Conservation (phyloP, 2,888 invertebrate genomes). For the Drosophila prolongata region DNA sequence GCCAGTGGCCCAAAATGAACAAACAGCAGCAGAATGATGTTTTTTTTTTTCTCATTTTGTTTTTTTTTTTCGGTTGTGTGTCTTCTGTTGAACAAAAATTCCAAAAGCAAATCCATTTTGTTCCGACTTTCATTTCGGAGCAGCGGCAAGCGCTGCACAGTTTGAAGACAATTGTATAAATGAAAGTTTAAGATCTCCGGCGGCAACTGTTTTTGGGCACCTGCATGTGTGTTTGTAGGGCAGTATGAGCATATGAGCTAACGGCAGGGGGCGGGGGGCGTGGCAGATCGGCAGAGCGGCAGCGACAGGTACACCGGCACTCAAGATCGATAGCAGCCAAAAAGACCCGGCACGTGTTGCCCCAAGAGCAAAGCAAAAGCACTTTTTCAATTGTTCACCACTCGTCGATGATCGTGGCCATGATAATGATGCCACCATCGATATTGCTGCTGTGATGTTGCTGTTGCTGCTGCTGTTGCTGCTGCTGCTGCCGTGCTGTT, state of each 20-base stretch:
- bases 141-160: slow-evolving; percentile 75
- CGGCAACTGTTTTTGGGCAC: slow-evolving; percentile 41
- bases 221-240: slow-evolving; percentile 74
- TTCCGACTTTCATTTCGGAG: slow-evolving; percentile 81
- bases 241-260: slow-evolving; percentile 67
- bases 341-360: slow-evolving; percentile 70
- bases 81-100: slow-evolving; percentile 68
- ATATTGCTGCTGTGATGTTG: slow-evolving; percentile 32
- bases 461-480: not conserved
- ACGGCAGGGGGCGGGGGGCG: slow-evolving; percentile 46
- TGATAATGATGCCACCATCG: slow-evolving; percentile 34
- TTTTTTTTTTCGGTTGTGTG: slow-evolving; percentile 43
- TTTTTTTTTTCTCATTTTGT: slow-evolving; percentile 31
- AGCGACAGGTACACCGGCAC: slow-evolving; percentile 52
- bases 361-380: slow-evolving; percentile 68
- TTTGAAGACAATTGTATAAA: slow-evolving; percentile 80
- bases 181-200: slow-evolving; percentile 78
- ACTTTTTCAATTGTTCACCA: slow-evolving; percentile 70
- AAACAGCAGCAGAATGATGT: slow-evolving; percentile 56
- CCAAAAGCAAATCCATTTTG: slow-evolving; percentile 80
- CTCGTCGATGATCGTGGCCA: slow-evolving; percentile 37
- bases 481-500: too few relatives aligned
- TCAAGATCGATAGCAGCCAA: slow-evolving; percentile 39
- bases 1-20: slow-evolving; percentile 66
- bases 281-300: slow-evolving; percentile 6